These are phyloP conservation scores for Oreochromis tanganicae DNA, from an alignment of 2,113 vertebrate genomes.

Conservation along the genomic window DNA sequence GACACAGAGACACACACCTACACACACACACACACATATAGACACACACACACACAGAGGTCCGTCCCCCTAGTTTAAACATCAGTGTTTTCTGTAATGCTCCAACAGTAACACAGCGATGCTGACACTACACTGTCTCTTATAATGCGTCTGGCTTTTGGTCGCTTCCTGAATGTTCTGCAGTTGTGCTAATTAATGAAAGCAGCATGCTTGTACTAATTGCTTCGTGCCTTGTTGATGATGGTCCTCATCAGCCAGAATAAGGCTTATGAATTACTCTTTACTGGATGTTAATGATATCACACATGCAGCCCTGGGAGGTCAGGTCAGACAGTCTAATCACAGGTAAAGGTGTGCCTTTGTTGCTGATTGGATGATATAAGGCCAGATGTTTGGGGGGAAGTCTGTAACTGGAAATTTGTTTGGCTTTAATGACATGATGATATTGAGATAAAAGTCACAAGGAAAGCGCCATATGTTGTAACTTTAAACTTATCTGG, in stretches of 20 bases:
- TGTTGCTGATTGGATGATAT: neutral
- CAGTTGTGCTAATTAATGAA: constrained; percentile 29
- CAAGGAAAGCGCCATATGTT: neutral
- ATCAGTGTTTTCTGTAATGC: neutral
- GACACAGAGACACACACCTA: accelerated
- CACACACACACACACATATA: accelerated
- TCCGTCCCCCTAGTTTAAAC: neutral
- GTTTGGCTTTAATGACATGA: neutral
- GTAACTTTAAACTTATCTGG: neutral
- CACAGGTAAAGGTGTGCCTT: neutral
- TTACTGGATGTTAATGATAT: constrained; percentile 30
- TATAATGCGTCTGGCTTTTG: constrained; percentile 26
- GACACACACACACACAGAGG: accelerated
- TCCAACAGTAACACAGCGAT: neutral
- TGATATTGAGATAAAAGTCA: neutral
- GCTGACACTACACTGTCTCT: neutral
- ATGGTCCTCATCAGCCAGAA: constrained; percentile 50
- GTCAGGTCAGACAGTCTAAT: neutral
- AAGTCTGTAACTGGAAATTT: neutral
- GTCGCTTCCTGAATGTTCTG: neutral
- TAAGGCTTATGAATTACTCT: constrained; percentile 50
- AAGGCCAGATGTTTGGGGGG: neutral
- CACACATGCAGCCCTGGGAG: neutral
- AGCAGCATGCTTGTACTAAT: neutral
- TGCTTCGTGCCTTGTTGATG: constrained; percentile 41